These are phyloP conservation scores for Apamea anceps DNA, from an alignment of 2,888 invertebrate species.

Conservation along the genomic window DNA sequence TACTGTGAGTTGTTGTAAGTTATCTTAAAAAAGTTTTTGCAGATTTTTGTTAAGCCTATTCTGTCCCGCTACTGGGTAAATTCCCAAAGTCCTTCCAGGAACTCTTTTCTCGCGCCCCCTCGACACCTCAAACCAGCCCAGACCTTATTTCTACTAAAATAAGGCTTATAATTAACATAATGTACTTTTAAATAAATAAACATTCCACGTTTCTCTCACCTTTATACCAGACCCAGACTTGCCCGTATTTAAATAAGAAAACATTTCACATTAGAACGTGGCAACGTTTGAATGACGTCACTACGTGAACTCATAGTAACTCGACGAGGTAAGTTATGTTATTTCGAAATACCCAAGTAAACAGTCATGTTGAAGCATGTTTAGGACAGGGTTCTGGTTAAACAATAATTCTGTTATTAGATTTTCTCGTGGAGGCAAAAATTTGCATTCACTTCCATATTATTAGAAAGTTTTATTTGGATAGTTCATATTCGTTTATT, in stretches of 20 bases:
- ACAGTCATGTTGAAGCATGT: slow-evolving; percentile 71
- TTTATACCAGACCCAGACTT: not conserved
- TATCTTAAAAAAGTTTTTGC: too few relatives aligned
- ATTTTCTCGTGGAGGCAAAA: slow-evolving; percentile 69
- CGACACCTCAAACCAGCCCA: too few relatives aligned
- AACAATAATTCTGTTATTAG: slow-evolving; percentile 79
- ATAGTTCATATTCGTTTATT: slow-evolving; percentile 14
- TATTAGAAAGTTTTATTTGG: slow-evolving; percentile 52
- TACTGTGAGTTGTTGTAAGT: too few relatives aligned
- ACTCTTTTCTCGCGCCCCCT: too few relatives aligned
- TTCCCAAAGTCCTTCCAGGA: too few relatives aligned
- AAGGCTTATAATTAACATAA: not conserved
- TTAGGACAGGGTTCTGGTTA: slow-evolving; percentile 71
- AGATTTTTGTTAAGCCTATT: too few relatives aligned
- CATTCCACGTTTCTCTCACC: not conserved
- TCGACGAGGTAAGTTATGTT: slow-evolving; percentile 71
- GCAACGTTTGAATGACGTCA: slow-evolving; percentile 3
- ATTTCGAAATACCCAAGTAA: slow-evolving; percentile 78
- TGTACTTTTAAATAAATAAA: not conserved
- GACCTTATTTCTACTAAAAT: not conserved
- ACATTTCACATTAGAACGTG: not conserved
- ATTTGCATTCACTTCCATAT: slow-evolving; percentile 62
- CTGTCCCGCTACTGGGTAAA: too few relatives aligned
- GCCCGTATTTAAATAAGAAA: not conserved
- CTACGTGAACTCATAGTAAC: slow-evolving; percentile 55